Percentiles rank a stretch among this genome's conserved stretches.
phyloP scores from a whole-genome alignment of 2,888 invertebrate genomes.

The Amphimallon solstitiale region DNA sequence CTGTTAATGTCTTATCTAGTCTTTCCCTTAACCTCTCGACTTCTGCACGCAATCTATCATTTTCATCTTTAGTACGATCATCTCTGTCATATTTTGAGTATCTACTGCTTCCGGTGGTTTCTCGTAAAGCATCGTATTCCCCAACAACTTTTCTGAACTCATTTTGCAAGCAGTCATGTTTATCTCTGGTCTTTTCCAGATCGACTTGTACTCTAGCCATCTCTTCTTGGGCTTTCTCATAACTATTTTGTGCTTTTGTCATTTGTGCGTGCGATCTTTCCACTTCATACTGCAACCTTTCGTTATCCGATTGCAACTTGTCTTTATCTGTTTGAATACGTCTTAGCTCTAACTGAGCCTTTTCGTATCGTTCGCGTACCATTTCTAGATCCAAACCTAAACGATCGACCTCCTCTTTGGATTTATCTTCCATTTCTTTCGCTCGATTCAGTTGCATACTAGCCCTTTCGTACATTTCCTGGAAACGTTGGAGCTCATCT shows the following conservation, averaged over 20 bases:
- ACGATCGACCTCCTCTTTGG: slow-evolving; percentile 84
- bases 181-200: slow-evolving; percentile 90
- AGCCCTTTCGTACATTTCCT: slow-evolving; percentile 90
- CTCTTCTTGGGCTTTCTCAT: slow-evolving; percentile 92
- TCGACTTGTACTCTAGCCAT: slow-evolving; percentile 86
- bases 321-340: slow-evolving; percentile 86
- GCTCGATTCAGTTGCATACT: slow-evolving; percentile 85
- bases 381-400: slow-evolving; percentile 84
- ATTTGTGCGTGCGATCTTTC: slow-evolving; percentile 88
- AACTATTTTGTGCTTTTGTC: slow-evolving; percentile 83
- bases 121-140: slow-evolving; percentile 81
- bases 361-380: slow-evolving; percentile 88
- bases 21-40: slow-evolving; percentile 83
- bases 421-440: slow-evolving; percentile 91
- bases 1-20: slow-evolving; percentile 82
- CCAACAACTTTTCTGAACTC: slow-evolving; percentile 85
- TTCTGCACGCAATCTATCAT: slow-evolving; percentile 80
- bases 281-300: slow-evolving; percentile 85
- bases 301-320: slow-evolving; percentile 84
- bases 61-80: slow-evolving; percentile 77
- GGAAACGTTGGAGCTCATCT: slow-evolving; percentile 85
- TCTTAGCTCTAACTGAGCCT: slow-evolving; percentile 85
- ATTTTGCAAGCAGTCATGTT: slow-evolving; percentile 84
- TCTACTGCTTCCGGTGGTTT: slow-evolving; percentile 77
- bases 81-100: slow-evolving; percentile 81